Base-by-base conservation (phyloP, 2,113 vertebrate genomes). In the Vulpes vulpes region DNA sequence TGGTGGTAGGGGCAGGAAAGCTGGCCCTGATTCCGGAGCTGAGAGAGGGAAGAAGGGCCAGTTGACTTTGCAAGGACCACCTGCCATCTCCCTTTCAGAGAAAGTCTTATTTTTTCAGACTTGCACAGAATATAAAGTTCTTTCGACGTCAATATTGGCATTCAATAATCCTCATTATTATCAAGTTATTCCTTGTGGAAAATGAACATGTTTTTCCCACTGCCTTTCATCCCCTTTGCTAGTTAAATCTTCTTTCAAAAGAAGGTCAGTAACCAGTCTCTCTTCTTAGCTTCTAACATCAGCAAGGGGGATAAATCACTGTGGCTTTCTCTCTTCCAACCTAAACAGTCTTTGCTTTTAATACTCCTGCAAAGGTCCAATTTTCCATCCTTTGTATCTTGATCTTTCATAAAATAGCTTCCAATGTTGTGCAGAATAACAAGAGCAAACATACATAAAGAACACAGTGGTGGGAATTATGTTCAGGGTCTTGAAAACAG, bases 61-160 rank as follows among this genome's bases (percentile, higher is more conserved):
- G 59, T 8, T 0, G 60, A n/a, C 30, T 15, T 25, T 27, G 15
- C 3, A 1, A 2, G 60, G 11, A 20, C 30, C 1, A 4, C 10
- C 20, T 5, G 30, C 38, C 11, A 1, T 19, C 10, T 25, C 57
- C 43, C 30, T 17, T 89, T 62, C 30, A 32, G 38, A 71, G 25
- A 43, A 85, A 60, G 57, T 81, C 65, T 30, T 53, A 12, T 38
- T 51, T 64, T 82, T 91, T 74, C 51, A 83, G 25, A 32, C 17
- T 17, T 89, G 49, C 23, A 53, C 27, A 49, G 35, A 9, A 38
- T 8, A 32, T 51, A 53, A n/a, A 78, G 51, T 55, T n/a, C 2
- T 35, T 8, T 73, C 25, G 2, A 59, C 9, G 35, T 60, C 55
- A 20, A 11, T 38, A 23, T 3, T 88, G 59, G 27, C 73, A 35